Conservation (phyloP, 2,797 vertebrate species). For the Rhabdomys pumilio region DNA sequence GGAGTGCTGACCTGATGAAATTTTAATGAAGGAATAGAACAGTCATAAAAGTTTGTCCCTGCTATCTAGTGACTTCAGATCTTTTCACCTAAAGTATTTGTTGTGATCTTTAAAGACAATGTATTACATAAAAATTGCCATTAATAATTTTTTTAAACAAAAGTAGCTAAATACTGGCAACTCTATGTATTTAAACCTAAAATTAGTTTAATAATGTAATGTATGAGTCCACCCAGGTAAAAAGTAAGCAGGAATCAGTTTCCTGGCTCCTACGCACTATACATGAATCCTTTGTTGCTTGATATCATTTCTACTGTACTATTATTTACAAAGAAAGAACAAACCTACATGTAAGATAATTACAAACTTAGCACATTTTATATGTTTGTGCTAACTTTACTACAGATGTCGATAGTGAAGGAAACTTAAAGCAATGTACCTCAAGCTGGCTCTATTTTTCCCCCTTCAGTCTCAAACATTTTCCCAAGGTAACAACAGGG, state of each 20-base stretch:
- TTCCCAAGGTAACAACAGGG: constrained; percentile 64
- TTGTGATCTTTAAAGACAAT: neutral
- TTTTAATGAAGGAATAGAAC: neutral
- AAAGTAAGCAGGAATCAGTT: neutral
- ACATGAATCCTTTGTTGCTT: neutral
- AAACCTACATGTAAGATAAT: neutral
- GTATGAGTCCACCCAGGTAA: neutral
- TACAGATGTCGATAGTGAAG: constrained; percentile 61
- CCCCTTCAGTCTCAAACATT: constrained; percentile 45
- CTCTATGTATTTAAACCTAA: neutral
- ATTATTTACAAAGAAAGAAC: neutral
- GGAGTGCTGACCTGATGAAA: neutral
- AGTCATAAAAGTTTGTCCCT: neutral
- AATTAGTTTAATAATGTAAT: neutral
- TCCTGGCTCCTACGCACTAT: neutral
- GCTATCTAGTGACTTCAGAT: neutral
- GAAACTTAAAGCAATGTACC: constrained; percentile 67
- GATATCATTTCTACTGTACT: neutral
- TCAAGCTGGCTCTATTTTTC: constrained; percentile 63
- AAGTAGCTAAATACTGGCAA: neutral
- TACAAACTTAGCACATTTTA: neutral
- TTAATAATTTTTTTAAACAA: neutral
- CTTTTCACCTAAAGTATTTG: constrained; percentile 6
- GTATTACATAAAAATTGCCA: neutral
- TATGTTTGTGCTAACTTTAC: constrained; percentile 65